These are phyloP conservation scores for Amblyjoppa fuscipennis DNA, from an alignment of 2,888 invertebrate genomes.

Conservation along the genomic window DNA sequence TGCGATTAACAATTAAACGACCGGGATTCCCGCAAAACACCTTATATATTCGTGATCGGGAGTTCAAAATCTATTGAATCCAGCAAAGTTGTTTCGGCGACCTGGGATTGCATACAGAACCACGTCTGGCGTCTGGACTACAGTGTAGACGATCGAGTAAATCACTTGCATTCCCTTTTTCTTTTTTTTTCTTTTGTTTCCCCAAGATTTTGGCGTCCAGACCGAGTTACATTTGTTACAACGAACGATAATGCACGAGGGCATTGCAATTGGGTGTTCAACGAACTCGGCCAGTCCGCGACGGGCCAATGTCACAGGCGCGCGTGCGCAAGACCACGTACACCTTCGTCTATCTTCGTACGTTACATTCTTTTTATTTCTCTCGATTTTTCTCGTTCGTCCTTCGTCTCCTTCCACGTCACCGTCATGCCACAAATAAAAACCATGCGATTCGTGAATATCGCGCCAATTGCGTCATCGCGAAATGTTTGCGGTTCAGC, in stretches of 20 bases:
- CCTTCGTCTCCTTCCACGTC: not conserved
- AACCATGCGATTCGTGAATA: constrained; percentile 26
- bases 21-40: too few relatives aligned
- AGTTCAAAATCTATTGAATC: too few relatives aligned
- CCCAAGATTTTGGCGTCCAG: not conserved
- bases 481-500: constrained; percentile 8
- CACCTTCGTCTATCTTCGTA: not conserved
- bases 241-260: not conserved
- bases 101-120: too few relatives aligned
- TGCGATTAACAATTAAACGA: too few relatives aligned
- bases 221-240: not conserved
- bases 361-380: not conserved
- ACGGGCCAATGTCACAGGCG: not conserved
- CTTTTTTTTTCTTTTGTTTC: not conserved
- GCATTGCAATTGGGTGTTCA: not conserved
- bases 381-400: not conserved
- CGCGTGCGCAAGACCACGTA: not conserved
- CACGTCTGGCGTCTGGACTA: too few relatives aligned
- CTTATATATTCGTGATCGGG: too few relatives aligned
- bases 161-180: not conserved
- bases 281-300: not conserved
- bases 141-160: not conserved
- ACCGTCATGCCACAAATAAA: constrained; percentile 14
- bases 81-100: too few relatives aligned
- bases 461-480: constrained; percentile 38